phyloP scores from a whole-genome alignment of 2,888 invertebrate species.

The Tridacna crocea region DNA sequence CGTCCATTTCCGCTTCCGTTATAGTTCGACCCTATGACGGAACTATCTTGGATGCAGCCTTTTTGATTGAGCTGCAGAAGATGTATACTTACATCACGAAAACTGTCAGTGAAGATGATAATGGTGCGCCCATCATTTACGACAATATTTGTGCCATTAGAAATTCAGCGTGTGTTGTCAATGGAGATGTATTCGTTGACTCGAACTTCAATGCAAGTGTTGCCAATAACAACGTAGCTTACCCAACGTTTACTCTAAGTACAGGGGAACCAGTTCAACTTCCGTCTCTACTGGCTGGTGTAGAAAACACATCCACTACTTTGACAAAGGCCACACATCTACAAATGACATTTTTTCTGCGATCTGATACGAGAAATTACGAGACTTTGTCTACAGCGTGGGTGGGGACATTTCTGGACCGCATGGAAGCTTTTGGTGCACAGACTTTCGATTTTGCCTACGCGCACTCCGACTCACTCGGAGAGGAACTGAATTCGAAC shows the following conservation, averaged over 20 bases:
- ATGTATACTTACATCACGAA: no score
- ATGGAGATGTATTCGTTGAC: no score
- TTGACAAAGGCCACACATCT: slow-evolving; percentile 45
- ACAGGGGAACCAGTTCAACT: slow-evolving; percentile 15
- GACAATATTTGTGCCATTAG: no score
- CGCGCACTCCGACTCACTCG: slow-evolving; percentile 49
- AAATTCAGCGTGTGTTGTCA: no score
- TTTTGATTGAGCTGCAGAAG: slow-evolving; percentile 31
- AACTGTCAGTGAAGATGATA: no score
- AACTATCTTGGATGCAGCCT: slow-evolving; percentile 37
- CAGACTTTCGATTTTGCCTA: slow-evolving; percentile 41
- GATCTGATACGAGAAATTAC: slow-evolving; percentile 35
- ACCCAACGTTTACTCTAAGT: slow-evolving; percentile 43
- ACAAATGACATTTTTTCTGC: slow-evolving; percentile 46
- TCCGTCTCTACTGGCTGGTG: slow-evolving; percentile 32
- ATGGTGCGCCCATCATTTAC: no score
- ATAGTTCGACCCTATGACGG: slow-evolving; percentile 45
- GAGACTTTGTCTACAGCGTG: slow-evolving; percentile 32
- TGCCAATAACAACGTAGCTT: slow-evolving; percentile 24
- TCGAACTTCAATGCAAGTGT: no score
- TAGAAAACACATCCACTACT: not conserved
- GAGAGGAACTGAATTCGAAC: slow-evolving; percentile 60
- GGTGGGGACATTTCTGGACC: slow-evolving; percentile 48
- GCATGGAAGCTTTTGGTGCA: slow-evolving; percentile 27
- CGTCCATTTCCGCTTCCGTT: slow-evolving; percentile 47